phyloP scores from a whole-genome alignment of 92 coral and sea anemone genomes.

The Pocillopora grandis region DNA sequence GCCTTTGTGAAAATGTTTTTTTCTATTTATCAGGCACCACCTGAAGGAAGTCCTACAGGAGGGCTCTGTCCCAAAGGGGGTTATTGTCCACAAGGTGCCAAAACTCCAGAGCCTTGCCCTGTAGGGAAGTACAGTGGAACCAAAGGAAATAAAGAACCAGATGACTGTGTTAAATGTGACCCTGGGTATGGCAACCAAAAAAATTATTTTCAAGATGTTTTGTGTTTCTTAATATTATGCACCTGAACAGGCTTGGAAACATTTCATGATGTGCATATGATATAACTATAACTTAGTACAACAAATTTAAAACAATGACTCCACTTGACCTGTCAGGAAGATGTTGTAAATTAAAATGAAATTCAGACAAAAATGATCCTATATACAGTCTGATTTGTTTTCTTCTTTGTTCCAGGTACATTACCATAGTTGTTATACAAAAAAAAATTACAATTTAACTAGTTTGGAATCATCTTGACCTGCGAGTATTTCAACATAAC shows the following conservation, averaged over 20 bases:
- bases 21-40: constrained; percentile 76
- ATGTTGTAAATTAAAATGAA: no score
- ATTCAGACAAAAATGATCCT: no score
- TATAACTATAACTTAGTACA: no score
- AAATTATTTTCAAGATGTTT: not conserved
- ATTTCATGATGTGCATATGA: no score
- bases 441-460: no score
- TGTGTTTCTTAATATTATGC: not conserved
- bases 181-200: constrained; percentile 13
- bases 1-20: not conserved
- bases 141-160: constrained; percentile 93
- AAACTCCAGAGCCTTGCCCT: constrained; percentile 91
- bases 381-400: no score
- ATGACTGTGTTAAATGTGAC: constrained; percentile 94
- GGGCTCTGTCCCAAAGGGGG: constrained; percentile 98
- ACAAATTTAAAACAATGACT: no score
- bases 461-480: no score
- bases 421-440: no score
- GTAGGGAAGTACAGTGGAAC: constrained; percentile 91
- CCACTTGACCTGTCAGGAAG: no score
- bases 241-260: not conserved
- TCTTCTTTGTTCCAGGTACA: no score
- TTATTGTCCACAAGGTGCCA: constrained; percentile 95
- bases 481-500: no score
- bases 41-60: constrained; percentile 94